These are phyloP conservation scores for Drosophila pegasa DNA, from an alignment of 2,888 invertebrate genomes.

Conservation along the genomic window DNA sequence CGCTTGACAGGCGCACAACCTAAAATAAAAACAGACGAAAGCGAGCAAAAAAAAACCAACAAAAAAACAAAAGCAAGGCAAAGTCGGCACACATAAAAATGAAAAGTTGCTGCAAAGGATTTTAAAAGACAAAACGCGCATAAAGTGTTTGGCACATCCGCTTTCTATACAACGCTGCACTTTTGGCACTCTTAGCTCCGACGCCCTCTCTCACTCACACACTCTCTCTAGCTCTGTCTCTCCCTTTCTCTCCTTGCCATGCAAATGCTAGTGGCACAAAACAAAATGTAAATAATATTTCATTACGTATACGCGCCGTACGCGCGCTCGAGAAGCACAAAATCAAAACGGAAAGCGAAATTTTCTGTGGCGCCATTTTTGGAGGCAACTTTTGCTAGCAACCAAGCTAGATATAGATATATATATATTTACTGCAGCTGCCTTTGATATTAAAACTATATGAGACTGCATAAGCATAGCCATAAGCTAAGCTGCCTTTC, in stretches of 20 bases:
- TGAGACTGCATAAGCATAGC: not conserved
- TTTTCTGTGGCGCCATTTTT: slow-evolving; percentile 30
- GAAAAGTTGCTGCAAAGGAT: slow-evolving; percentile 54
- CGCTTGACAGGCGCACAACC: slow-evolving; percentile 46
- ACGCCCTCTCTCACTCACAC: not conserved
- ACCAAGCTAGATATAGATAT: not conserved
- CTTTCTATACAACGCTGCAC: slow-evolving; percentile 6
- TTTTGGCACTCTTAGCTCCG: slow-evolving; percentile 8
- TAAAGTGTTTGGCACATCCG: slow-evolving; percentile 43
- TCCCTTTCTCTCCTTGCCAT: slow-evolving; percentile 6
- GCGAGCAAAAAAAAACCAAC: slow-evolving; percentile 5
- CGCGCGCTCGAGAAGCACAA: slow-evolving; percentile 13
- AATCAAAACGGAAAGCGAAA: slow-evolving; percentile 43
- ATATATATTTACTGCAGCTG: not conserved
- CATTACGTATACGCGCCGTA: slow-evolving; percentile 45
- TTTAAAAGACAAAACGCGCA: slow-evolving; percentile 54
- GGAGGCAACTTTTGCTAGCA: slow-evolving; percentile 4
- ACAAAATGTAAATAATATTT: slow-evolving; percentile 52
- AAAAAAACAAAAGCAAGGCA: slow-evolving; percentile 22
- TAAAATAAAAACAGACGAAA: slow-evolving; percentile 50
- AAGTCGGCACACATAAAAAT: slow-evolving; percentile 55
- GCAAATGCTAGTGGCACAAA: slow-evolving; percentile 41
- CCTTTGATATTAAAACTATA: not conserved
- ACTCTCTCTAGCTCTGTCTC: not conserved
- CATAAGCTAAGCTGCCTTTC: not conserved